These are phyloP conservation scores for Palythoa heliodiscus DNA, from an alignment of 92 coral and sea anemone genomes.

Conservation along the genomic window DNA sequence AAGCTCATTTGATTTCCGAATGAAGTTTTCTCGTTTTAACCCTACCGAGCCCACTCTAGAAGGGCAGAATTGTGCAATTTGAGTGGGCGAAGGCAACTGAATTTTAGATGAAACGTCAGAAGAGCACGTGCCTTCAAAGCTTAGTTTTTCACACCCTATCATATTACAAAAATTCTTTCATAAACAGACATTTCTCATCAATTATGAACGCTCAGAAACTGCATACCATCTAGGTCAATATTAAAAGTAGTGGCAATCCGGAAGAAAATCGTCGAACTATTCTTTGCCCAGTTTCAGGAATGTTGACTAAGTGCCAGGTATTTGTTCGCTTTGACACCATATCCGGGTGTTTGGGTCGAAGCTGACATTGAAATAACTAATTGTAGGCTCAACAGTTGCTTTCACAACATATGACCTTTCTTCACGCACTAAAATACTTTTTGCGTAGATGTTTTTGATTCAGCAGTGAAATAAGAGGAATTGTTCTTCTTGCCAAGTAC, in stretches of 20 bases:
- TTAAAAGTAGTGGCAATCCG: neutral
- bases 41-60: conserved; percentile 1
- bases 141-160: conserved; percentile 4
- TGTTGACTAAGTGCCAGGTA: neutral
- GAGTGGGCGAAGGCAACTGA: neutral
- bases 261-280: neutral
- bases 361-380: neutral
- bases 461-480: too few relatives aligned
- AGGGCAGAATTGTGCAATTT: conserved; percentile 4
- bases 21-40: neutral
- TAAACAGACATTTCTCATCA: conserved; percentile 39
- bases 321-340: conserved; percentile 2
- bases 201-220: conserved; percentile 19
- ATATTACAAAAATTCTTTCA: neutral
- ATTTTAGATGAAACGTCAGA: conserved; percentile 15
- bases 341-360: neutral
- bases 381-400: neutral
- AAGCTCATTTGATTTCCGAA: neutral
- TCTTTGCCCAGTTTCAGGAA: neutral
- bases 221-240: neutral
- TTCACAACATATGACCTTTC: too few relatives aligned
- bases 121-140: conserved; percentile 28
- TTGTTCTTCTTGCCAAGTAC: too few relatives aligned
- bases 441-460: too few relatives aligned
- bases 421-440: too few relatives aligned